phyloP scores from a whole-genome alignment of 2,888 invertebrate genomes.

The Sphaeridia pumilis region DNA sequence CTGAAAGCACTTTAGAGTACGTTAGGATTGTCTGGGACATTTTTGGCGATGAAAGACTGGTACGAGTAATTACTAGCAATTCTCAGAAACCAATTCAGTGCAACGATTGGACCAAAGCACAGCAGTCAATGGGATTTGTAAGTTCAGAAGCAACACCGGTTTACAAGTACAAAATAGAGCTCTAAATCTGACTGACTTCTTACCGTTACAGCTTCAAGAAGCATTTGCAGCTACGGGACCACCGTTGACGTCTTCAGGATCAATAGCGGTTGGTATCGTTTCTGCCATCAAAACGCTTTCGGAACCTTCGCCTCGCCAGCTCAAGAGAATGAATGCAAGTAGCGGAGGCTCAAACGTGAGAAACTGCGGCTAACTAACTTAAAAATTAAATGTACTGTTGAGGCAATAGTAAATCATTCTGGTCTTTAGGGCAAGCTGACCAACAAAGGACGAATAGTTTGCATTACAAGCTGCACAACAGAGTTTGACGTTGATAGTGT shows the following conservation, averaged over 20 bases:
- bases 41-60: constrained; percentile 78
- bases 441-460: constrained; percentile 70
- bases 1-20: constrained; percentile 91
- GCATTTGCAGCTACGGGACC: constrained; percentile 68
- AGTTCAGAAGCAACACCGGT: constrained; percentile 38
- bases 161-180: background rate
- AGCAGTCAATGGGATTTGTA: constrained; percentile 79
- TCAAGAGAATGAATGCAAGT: background rate
- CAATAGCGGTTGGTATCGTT: constrained; percentile 68
- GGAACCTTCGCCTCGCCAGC: constrained; percentile 42
- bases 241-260: constrained; percentile 52
- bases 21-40: constrained; percentile 94
- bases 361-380: too few species aligned
- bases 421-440: constrained; percentile 38
- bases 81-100: constrained; percentile 62
- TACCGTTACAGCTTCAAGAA: constrained; percentile 55
- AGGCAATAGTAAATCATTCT: background rate
- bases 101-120: constrained; percentile 68
- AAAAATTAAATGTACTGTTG: background rate
- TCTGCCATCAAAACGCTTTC: constrained; percentile 75
- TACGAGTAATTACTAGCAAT: constrained; percentile 78
- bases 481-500: constrained; percentile 81
- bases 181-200: constrained; percentile 1
- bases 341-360: too few species aligned
- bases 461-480: constrained; percentile 78